Percentiles rank a stretch among this genome's conserved stretches.
Conservation (phyloP, 2,113 vertebrate genomes). For the Bubo bubo region DNA sequence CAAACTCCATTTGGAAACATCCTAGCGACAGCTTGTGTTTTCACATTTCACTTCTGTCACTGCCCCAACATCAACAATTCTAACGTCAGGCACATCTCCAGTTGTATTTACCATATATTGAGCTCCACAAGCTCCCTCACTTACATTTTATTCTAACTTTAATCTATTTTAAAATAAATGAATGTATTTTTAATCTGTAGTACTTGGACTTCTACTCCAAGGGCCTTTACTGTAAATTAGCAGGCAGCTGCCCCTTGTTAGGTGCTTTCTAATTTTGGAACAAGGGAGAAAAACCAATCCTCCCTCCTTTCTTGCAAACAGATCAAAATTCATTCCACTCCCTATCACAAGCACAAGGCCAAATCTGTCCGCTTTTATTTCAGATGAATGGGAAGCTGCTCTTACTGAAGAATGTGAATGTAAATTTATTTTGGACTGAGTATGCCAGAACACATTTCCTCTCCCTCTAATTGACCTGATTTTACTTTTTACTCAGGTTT, state of each 20-base stretch:
- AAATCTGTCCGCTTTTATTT: neutral
- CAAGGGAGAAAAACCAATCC: neutral
- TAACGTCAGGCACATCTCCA: neutral
- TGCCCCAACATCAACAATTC: neutral
- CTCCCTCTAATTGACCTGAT: neutral
- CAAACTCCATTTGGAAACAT: neutral
- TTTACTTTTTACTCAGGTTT: conserved; percentile 1
- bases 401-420: neutral
- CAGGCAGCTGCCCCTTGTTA: neutral
- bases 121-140: neutral
- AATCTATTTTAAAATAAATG: neutral
- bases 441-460: neutral
- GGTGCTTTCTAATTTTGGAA: conserved; percentile 19
- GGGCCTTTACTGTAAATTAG: conserved; percentile 4
- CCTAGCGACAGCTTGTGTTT: neutral
- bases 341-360: neutral
- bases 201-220: neutral
- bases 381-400: conserved; percentile 17
- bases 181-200: neutral
- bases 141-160: neutral
- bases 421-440: neutral
- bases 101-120: neutral
- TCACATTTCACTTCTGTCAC: neutral
- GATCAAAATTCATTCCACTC: conserved; percentile 18
- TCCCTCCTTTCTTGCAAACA: neutral